Conservation (phyloP, 2,113 vertebrate genomes). For the Hiodon tergisus region DNA sequence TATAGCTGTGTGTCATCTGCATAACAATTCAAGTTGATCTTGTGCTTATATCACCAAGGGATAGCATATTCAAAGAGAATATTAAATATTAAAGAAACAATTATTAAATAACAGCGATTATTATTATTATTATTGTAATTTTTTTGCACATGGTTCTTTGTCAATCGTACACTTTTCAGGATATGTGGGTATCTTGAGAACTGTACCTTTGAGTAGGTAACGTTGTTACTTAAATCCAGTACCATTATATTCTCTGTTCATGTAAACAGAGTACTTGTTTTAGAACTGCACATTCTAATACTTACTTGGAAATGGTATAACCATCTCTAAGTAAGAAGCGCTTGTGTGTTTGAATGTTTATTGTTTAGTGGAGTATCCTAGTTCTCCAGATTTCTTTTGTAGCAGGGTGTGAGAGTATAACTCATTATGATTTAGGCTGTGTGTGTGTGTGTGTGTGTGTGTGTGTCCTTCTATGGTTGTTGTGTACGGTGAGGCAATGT, state of each 20-base stretch:
- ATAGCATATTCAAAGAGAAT: neutral
- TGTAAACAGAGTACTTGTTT: conserved; percentile 35
- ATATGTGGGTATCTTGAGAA: conserved; percentile 51
- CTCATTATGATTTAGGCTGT: conserved; percentile 10
- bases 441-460: conserved; percentile 21
- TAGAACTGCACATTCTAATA: no score
- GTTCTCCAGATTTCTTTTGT: neutral
- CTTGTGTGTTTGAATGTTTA: neutral
- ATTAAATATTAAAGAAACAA: neutral
- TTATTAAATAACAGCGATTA: neutral
- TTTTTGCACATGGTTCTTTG: conserved; percentile 23
- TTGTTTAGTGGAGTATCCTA: neutral
- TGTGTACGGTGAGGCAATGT: conserved; percentile 26
- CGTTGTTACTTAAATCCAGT: conserved; percentile 43
- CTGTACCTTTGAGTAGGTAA: conserved; percentile 55
- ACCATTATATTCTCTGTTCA: conserved; percentile 26
- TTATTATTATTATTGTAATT: neutral
- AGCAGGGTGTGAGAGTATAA: conserved; percentile 3
- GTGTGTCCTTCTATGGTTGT: conserved; percentile 40
- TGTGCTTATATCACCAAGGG: neutral
- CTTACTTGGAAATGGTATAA: no score
- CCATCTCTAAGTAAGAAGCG: no score
- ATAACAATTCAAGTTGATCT: neutral
- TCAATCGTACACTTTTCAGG: conserved; percentile 35
- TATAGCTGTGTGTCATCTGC: no score